These are phyloP conservation scores for Megathymus violae DNA, from an alignment of 1,140 invertebrate genomes.

Conservation along the genomic window DNA sequence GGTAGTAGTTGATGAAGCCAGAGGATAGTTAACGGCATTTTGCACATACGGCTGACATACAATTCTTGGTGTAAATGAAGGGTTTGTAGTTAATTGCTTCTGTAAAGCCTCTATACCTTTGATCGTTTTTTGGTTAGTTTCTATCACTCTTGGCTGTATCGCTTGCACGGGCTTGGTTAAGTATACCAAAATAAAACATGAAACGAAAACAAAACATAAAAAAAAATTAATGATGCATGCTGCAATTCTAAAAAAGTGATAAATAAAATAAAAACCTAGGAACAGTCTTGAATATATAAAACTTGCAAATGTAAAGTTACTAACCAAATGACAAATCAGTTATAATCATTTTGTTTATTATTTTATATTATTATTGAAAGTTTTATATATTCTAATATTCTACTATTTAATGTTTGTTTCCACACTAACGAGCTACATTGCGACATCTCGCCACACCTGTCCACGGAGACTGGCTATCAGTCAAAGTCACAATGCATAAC, in stretches of 20 bases:
- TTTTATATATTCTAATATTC: too few relatives aligned
- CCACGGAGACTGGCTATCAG: too few relatives aligned
- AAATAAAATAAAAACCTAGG: too few relatives aligned
- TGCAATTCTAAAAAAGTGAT: constrained; percentile 44
- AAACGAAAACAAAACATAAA: constrained; percentile 62
- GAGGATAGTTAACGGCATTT: constrained; percentile 54
- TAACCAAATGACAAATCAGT: neutral
- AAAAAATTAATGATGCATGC: constrained; percentile 59
- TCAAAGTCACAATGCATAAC: too few relatives aligned
- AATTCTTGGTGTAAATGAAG: constrained; percentile 76
- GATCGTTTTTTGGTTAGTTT: constrained; percentile 65
- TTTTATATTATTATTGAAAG: too few relatives aligned
- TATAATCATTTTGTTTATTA: constrained; percentile 1
- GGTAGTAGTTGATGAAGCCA: constrained; percentile 46
- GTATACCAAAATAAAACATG: constrained; percentile 70
- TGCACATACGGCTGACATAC: constrained; percentile 79
- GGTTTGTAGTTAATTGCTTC: constrained; percentile 79
- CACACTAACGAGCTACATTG: too few relatives aligned
- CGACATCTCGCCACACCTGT: too few relatives aligned
- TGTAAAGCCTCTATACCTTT: constrained; percentile 76
- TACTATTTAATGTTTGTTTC: too few relatives aligned
- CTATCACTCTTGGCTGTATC: constrained; percentile 78
- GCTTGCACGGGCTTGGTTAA: constrained; percentile 78
- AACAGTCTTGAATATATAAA: too few relatives aligned
- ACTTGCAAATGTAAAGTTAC: too few relatives aligned